Conservation (phyloP, 2,888 invertebrate species). For the Callyntrura sp. region DNA sequence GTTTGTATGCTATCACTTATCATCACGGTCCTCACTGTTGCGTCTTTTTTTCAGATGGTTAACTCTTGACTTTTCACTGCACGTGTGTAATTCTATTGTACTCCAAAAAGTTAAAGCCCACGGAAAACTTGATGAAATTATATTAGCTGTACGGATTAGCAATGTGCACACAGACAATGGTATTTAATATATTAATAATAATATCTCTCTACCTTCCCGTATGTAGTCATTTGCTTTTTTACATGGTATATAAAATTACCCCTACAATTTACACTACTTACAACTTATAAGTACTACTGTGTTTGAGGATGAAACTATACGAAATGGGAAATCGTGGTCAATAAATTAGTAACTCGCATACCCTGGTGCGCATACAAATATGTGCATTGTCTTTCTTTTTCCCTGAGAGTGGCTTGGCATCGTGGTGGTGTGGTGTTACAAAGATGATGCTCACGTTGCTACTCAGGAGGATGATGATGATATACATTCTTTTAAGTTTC, state of each 20-base stretch:
- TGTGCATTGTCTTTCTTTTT: slow-evolving; percentile 61
- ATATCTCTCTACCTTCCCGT: no score
- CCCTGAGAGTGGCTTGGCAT: not conserved
- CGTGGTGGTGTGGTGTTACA: not conserved
- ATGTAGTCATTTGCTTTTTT: no score
- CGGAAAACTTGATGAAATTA: not conserved
- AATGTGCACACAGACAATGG: no score
- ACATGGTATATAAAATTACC: not conserved
- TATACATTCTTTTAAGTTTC: not conserved
- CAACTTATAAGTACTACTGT: slow-evolving; percentile 17
- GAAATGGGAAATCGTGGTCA: slow-evolving; percentile 65
- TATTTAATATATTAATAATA: no score
- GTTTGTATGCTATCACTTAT: not conserved
- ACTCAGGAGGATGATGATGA: not conserved
- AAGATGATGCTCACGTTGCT: slow-evolving; percentile 1
- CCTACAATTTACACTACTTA: not conserved
- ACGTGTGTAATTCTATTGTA: not conserved
- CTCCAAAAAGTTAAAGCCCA: not conserved
- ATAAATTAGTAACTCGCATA: slow-evolving; percentile 64
- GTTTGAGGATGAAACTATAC: slow-evolving; percentile 27
- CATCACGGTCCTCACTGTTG: not conserved
- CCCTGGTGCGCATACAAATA: slow-evolving; percentile 70
- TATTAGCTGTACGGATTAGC: no score
- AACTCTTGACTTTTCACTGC: not conserved
- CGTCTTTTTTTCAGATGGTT: not conserved